Percentiles rank a stretch among this genome's conserved stretches.
Conservation (phyloP, 2,113 vertebrate genomes). For the Channa maculata region DNA sequence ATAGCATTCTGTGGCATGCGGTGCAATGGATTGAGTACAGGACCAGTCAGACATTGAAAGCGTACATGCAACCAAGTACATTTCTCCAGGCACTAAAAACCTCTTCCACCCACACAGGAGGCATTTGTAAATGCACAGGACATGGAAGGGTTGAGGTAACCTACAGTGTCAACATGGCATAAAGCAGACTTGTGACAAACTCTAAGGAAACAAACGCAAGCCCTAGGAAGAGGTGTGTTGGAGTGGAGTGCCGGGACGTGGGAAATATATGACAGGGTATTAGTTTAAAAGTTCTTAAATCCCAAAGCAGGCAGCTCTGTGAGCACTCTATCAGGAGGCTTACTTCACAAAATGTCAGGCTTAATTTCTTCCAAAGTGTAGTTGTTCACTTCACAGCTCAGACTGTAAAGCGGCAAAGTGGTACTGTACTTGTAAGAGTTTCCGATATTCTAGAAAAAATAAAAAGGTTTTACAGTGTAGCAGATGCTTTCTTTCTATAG, state of each 20-base stretch:
- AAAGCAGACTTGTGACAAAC: constrained; percentile 25
- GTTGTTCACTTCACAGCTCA: constrained; percentile 61
- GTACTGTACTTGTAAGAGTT: constrained; percentile 23
- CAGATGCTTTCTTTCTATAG: no score
- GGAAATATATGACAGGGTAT: constrained; percentile 72
- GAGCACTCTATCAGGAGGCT: constrained; percentile 63
- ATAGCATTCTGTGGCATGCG: neutral
- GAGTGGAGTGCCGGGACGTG: constrained; percentile 24
- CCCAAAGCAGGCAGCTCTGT: constrained; percentile 62
- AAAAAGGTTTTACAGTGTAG: no score
- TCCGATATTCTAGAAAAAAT: no score
- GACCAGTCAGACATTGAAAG: neutral
- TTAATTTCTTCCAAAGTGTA: constrained; percentile 57
- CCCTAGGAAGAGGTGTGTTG: neutral
- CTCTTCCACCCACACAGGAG: neutral
- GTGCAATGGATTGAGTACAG: neutral
- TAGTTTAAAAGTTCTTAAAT: constrained; percentile 76
- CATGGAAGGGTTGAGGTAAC: constrained; percentile 21
- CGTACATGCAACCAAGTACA: neutral
- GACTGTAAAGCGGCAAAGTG: constrained; percentile 28
- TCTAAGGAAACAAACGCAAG: constrained; percentile 16
- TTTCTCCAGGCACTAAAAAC: constrained; percentile 1
- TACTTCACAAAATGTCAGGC: constrained; percentile 72
- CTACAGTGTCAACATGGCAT: constrained; percentile 10
- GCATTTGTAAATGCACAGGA: neutral